A percentile compares a stretch with the other conserved stretches of the same genome.
Evolutionary conservation across 2,113 vertebrate genomes (phyloP).

Genomic region (Gymnobelideus leadbeateri): DNA sequence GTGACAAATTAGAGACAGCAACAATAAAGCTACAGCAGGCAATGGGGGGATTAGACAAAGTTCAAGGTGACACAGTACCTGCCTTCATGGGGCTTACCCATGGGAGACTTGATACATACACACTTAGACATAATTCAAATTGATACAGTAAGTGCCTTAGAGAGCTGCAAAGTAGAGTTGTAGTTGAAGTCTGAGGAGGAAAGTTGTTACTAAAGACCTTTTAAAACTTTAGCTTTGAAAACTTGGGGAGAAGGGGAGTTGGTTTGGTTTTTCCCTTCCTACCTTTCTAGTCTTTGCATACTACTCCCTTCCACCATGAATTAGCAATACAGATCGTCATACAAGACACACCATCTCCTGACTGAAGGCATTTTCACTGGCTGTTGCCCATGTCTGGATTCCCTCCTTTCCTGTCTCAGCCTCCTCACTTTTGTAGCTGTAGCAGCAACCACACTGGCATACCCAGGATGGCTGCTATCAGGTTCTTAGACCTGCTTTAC

Average conservation of each 20-base stretch:
- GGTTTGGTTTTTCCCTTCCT: not conserved
- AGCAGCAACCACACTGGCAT: no score
- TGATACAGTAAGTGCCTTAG: not conserved
- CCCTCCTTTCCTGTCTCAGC: not conserved
- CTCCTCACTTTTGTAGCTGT: not conserved
- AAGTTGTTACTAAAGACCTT: not conserved
- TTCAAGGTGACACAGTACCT: not conserved
- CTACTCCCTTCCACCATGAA: not conserved
- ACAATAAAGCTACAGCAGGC: not conserved
- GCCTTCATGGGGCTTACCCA: not conserved
- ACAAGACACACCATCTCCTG: not conserved
- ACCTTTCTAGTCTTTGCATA: not conserved
- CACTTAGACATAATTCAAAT: not conserved
- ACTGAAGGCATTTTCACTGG: not conserved
- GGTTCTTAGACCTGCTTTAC: no score
- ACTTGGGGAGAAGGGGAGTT: not conserved
- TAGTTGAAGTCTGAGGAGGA: not conserved
- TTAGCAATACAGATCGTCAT: not conserved
- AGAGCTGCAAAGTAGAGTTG: not conserved
- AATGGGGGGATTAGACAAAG: not conserved
- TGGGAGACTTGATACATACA: not conserved
- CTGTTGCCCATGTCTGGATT: not conserved
- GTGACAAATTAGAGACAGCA: not conserved
- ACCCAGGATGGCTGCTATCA: no score
- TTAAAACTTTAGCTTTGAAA: not conserved